These are phyloP conservation scores for Ethmia dodecea DNA, from an alignment of 2,888 invertebrate genomes.

Conservation along the genomic window DNA sequence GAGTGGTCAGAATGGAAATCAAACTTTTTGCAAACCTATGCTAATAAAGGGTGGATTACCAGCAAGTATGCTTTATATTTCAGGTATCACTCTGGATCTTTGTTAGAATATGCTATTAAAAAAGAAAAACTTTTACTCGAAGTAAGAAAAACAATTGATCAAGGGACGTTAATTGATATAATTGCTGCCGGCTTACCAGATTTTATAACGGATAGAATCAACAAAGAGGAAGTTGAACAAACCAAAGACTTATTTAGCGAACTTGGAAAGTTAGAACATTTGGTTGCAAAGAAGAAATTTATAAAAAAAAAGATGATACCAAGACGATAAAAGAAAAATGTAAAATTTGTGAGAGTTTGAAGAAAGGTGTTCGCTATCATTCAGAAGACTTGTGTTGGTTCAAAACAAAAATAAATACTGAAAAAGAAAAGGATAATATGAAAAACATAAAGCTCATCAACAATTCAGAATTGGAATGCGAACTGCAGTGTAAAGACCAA, in stretches of 20 bases:
- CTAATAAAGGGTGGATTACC: constrained; percentile 24
- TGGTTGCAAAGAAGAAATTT: neutral
- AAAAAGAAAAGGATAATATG: neutral
- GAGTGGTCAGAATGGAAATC: constrained; percentile 23
- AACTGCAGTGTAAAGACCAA: constrained; percentile 11
- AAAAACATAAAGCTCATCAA: constrained; percentile 9
- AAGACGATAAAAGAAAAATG: neutral
- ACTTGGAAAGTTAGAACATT: constrained; percentile 1
- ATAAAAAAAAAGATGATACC: neutral
- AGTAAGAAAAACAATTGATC: constrained; percentile 1
- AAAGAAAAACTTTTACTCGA: constrained; percentile 23
- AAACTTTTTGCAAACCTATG: constrained; percentile 23
- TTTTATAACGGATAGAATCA: constrained; percentile 7
- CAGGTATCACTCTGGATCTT: constrained; percentile 24
- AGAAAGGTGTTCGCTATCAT: constrained; percentile 13
- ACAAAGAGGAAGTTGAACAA: neutral
- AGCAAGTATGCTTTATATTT: constrained; percentile 22
- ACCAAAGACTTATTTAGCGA: constrained; percentile 4
- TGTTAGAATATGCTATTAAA: constrained; percentile 29
- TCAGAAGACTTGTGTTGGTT: constrained; percentile 11
- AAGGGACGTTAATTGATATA: constrained; percentile 6
- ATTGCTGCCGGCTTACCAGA: constrained; percentile 12
- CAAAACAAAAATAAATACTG: constrained; percentile 3
- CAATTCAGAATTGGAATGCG: constrained; percentile 12
- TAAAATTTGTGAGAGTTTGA: constrained; percentile 9